Base-by-base conservation (phyloP, 2,888 invertebrate genomes). In the Ophioninae sp. region DNA sequence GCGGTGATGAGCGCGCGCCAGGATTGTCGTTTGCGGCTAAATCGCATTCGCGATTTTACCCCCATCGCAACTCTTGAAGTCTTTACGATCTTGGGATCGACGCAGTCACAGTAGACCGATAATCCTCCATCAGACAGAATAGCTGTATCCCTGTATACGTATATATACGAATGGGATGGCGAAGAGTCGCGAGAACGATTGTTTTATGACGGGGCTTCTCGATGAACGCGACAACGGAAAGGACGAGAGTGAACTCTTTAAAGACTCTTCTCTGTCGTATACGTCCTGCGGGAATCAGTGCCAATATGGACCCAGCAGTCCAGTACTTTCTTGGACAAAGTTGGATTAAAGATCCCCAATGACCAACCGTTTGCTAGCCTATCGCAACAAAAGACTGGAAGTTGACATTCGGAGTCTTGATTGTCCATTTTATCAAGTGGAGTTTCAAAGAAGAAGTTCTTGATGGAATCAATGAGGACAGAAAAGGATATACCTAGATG, bases 181-280 rank as follows among this genome's bases (percentile, higher is more conserved):
- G 80, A 71, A 82, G 84, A 80, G 68, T 76, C 61, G 77, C 81
- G 75, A 73, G 65, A 79, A 81, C 83, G 82, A 84, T 83, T 83
- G 85, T 86, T 86, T 86, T 85, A 84, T 85, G 85, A 83, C 82
- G 79, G 79, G 41, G 68, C 30, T 73, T 64, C 64, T 79, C 68
- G 73, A 76, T 82, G 72, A 85, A 82, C 82, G 83, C 85, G 82
- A 81, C 83, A 73, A 73, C 44, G 59, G 58, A 37, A 73, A 58
- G 58, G n/a, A 51, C 69, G 56, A 51, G 51, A 63, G 63, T 20
- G 30, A 69, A 51, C 58, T 72, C 79, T 67, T 65, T 44, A 22
- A 64, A 72, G 56, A 58, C 10, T 65, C n/a, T 71, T 22, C 37
- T 71, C 41, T 59, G 59, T 13, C 44, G 44, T 20, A 75, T 75